Conservation (phyloP, 2,888 invertebrate species). For the Zygogramma bicolorata region DNA sequence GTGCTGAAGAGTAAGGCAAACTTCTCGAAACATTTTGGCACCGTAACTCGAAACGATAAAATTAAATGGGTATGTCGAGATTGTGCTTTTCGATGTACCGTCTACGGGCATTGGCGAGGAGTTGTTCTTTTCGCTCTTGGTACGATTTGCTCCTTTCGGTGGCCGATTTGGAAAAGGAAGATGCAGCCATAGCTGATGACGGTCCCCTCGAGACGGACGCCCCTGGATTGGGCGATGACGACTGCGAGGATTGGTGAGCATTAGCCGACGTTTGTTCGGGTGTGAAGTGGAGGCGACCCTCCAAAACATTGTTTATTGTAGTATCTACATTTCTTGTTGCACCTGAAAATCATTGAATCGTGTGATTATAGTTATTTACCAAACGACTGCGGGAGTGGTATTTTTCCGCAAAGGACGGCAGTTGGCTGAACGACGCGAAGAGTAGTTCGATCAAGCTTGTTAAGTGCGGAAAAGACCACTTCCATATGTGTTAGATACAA, state of each 20-base stretch:
- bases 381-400: slow-evolving; percentile 57
- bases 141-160: slow-evolving; percentile 79
- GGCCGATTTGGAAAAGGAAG: slow-evolving; percentile 71
- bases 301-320: slow-evolving; percentile 85
- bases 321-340: slow-evolving; percentile 81
- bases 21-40: slow-evolving; percentile 31
- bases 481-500: too few species aligned
- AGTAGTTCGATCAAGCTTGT: too few species aligned
- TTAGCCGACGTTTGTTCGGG: slow-evolving; percentile 64
- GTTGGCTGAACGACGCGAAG: too few species aligned
- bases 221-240: slow-evolving; percentile 21
- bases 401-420: too few species aligned
- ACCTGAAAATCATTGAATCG: slow-evolving; percentile 66
- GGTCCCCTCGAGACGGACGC: slow-evolving; percentile 49
- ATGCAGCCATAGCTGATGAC: slow-evolving; percentile 61
- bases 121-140: slow-evolving; percentile 81
- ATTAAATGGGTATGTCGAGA: slow-evolving; percentile 62
- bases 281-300: slow-evolving; percentile 77
- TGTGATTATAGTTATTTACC: too few species aligned
- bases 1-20: slow-evolving; percentile 40
- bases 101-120: slow-evolving; percentile 82
- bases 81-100: slow-evolving; percentile 85
- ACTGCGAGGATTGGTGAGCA: background rate
- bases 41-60: background rate
- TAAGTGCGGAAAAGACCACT: too few species aligned